Base-by-base conservation (phyloP, 2,113 vertebrate genomes). In the Spermophilus dauricus region DNA sequence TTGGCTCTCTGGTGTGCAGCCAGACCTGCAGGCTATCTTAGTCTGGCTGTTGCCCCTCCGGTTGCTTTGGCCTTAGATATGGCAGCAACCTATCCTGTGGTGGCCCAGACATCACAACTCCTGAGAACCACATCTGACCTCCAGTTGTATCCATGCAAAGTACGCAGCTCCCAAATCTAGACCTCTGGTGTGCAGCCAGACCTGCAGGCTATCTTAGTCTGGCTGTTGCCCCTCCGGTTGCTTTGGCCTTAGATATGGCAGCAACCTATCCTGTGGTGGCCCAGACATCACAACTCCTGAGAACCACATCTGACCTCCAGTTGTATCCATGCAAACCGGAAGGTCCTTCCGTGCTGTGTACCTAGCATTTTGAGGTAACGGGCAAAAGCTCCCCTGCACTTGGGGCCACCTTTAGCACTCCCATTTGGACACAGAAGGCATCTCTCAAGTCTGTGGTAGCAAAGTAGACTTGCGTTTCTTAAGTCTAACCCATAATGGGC, bases 401-500 rank as follows among this genome's bases (percentile, higher is more conserved):
- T 26, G 24, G 89, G 76, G 45, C 56, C 24, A 42, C 65, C 58
- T 72, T 37, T 24, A 17, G 32, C 34, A 67, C 86, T 37, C 65
- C 3, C 73, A 14, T 3, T 3, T 39, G 37, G 12, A 18, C 28
- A 42, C 1, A 1, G 1, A 45, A 84, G 28, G 14, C 56, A 20
- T 12, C 18, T n/a, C 67, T 13, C 18, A 37, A 61, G 34, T 70
- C 16, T 65, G 11, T n/a, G 4, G 3, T 26, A 39, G 8, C 22
- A 24, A 22, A 63, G 61, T 63, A 63, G 34, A 4, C 7, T 61
- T 7, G 7, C 16, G 3, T 58, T 67, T 45, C 53, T 61, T 6
- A 58, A n/a, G 16, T 20, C 0, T 26, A 77, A 28, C 14, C 4
- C 1, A 10, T 7, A 56, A 51, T 7, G 24, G 4, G 69, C 28